These are phyloP conservation scores for Leucosticte australis DNA, from an alignment of 2,113 vertebrate genomes.

Conservation along the genomic window DNA sequence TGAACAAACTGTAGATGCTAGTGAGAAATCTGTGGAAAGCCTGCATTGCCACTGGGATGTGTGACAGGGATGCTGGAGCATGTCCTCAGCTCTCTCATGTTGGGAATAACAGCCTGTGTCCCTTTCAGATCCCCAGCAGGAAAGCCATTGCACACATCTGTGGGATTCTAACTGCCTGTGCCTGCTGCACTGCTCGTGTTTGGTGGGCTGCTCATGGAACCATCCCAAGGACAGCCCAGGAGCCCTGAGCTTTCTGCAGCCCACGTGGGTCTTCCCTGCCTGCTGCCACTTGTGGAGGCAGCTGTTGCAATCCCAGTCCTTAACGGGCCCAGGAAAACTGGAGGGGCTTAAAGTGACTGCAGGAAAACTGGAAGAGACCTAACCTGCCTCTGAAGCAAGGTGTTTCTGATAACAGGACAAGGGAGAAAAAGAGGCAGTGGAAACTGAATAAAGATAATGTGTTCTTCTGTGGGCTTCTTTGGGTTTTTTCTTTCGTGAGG, in stretches of 20 bases:
- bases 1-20: fast-evolving
- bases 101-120: background rate
- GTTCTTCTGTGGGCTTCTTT: background rate
- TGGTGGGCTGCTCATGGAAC: background rate
- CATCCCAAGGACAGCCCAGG: background rate
- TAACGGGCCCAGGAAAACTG: background rate
- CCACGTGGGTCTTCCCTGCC: background rate
- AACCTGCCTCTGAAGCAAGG: background rate
- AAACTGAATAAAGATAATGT: background rate
- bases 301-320: background rate
- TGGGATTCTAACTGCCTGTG: background rate
- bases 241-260: background rate
- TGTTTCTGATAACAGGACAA: background rate
- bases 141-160: background rate
- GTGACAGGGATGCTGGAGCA: background rate
- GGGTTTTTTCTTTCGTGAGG: background rate
- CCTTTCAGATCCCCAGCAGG: slow-evolving; percentile 47
- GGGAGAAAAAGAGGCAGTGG: background rate
- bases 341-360: background rate
- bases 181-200: background rate
- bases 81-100: fast-evolving
- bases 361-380: background rate
- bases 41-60: background rate
- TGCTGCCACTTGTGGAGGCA: background rate
- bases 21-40: background rate